Evolutionary conservation across 2,797 vertebrate genomes (phyloP).

Genomic region (Sternarchorhynchus goeldii): DNA sequence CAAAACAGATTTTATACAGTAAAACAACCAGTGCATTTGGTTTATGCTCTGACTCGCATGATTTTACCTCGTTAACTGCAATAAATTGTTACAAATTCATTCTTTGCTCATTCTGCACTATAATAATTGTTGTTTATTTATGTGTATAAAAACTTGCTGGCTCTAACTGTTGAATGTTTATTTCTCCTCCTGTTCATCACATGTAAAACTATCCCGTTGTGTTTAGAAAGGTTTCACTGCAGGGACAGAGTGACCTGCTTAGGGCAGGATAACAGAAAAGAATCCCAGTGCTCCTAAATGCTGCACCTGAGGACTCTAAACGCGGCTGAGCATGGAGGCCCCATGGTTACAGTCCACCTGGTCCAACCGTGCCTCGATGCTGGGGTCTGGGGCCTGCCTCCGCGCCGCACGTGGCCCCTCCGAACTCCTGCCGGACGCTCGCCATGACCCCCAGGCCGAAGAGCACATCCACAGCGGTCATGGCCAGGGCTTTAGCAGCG

Average conservation of each 20-base stretch:
- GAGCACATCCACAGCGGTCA: constrained; percentile 86
- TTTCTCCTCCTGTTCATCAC: too few species aligned
- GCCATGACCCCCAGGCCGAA: constrained; percentile 78
- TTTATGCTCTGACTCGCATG: neutral
- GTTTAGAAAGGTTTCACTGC: too few species aligned
- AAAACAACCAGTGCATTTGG: neutral
- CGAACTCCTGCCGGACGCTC: constrained; percentile 79
- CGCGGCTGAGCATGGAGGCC: neutral
- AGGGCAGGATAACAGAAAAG: neutral
- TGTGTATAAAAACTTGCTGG: neutral
- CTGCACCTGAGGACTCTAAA: neutral
- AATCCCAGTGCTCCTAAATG: neutral
- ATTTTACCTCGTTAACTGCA: neutral
- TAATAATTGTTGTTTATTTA: too few species aligned
- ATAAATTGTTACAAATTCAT: neutral
- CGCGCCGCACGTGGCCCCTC: constrained; percentile 71
- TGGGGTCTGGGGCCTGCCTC: constrained; percentile 48
- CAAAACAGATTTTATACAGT: neutral
- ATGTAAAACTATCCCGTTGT: too few species aligned
- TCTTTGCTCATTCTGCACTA: neutral
- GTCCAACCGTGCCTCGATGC: neutral
- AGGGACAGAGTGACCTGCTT: too few species aligned
- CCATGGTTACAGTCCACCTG: neutral
- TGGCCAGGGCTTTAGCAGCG: constrained; percentile 83
- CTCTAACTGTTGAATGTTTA: neutral